Base-by-base conservation (phyloP, 2,797 vertebrate genomes). In the Pseudochromis fuscus region DNA sequence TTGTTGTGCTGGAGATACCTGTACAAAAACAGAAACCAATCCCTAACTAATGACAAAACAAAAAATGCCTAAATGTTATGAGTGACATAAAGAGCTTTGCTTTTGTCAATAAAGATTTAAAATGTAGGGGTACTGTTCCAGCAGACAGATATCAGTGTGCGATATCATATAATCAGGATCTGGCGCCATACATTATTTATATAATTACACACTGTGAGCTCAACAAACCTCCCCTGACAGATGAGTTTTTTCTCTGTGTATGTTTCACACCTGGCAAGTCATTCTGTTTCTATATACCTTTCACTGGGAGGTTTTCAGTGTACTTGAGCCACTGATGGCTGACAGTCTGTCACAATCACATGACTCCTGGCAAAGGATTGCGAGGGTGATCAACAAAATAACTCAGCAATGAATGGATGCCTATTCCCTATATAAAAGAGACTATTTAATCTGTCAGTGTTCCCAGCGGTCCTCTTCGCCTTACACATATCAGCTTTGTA, bases 1-100 rank as follows among this genome's bases (percentile, higher is more conserved):
- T 91, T 94, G 84, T 98, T 98, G 88, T 97, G 92, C 79, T 98
- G 97, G 10, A 99, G 94, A 86, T 94, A 98, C 83, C 97, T 98
- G 25, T 9, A 30, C 7, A 66, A 58, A 7, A 51, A 49, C 44
- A 56, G 53, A 23, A 53, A 57, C 46, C 13, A 15, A 1, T n/a
- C 49, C 5, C 52, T 30, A 56, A 24, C 31, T n/a, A 28, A 30
- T 49, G 3, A 61, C 16, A 7, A 5, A 51, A 40, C 7, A 48
- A 13, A 45, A 67, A 6, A 31, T 8, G 13, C 12, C 12, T 4
- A 0, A 19, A 35, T 53, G 37, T 40, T 10, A 33, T 31, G n/a
- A 52, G 45, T 49, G 30, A 48, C 5, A 44, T 28, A 42, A 1
- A 25, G 1, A 59, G 35, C 13, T 42, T 16, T 25, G 16, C 24